Evolutionary conservation across 1,140 invertebrate species (phyloP).

Genomic region (Heliconius hermathena): DNA sequence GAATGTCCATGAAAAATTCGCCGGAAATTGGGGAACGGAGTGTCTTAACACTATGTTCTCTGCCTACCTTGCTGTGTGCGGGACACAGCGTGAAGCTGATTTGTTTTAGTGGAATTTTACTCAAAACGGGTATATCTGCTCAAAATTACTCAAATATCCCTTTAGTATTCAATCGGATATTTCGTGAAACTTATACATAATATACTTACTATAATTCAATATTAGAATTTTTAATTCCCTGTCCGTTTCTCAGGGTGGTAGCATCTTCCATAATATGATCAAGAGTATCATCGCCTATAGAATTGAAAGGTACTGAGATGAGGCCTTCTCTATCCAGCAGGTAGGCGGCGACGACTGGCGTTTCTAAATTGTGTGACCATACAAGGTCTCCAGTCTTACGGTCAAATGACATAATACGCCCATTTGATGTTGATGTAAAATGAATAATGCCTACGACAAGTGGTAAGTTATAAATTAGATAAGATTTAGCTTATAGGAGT

Average conservation of each 20-base stretch:
- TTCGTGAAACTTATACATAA: not conserved
- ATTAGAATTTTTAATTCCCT: slow-evolving; percentile 82
- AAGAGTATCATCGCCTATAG: slow-evolving; percentile 93
- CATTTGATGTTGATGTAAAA: slow-evolving; percentile 94
- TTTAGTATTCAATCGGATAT: not conserved
- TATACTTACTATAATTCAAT: slow-evolving; percentile 89
- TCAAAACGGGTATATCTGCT: not conserved
- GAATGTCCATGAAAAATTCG: no score
- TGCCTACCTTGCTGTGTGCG: no score
- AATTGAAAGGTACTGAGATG: slow-evolving; percentile 93
- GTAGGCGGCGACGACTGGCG: slow-evolving; percentile 96
- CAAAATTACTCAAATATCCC: not conserved
- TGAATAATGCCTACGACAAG: slow-evolving; percentile 88
- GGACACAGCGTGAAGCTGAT: no score
- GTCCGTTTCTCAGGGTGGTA: slow-evolving; percentile 83
- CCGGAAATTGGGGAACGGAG: no score
- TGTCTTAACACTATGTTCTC: no score
- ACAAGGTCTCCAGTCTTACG: slow-evolving; percentile 88
- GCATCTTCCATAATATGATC: slow-evolving; percentile 87
- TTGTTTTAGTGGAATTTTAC: not conserved
- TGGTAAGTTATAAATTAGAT: not conserved
- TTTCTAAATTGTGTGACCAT: slow-evolving; percentile 93
- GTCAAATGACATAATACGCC: slow-evolving; percentile 91
- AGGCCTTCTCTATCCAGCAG: slow-evolving; percentile 90
- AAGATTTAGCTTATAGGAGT: no score